Evolutionary conservation across 2,797 vertebrate species (phyloP).

Genomic region (Pseudochaenichthys georgianus): DNA sequence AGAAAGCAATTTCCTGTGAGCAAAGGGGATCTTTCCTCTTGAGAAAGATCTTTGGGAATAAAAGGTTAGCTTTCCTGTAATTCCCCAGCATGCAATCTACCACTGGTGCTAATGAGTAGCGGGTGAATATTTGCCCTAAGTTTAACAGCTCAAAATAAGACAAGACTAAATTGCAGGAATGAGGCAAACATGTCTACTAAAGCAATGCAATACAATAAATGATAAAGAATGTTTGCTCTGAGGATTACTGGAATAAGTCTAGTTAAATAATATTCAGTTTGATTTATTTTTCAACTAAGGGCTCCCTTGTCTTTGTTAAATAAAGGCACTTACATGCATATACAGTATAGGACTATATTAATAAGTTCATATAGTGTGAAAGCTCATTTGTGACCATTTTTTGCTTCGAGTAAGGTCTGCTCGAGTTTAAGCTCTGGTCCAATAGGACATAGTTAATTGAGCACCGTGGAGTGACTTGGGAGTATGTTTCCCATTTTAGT

Average conservation of each 20-base stretch:
- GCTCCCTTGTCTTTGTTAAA: constrained; percentile 36
- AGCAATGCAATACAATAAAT: constrained; percentile 55
- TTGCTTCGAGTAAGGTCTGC: constrained; percentile 47
- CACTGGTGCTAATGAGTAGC: constrained; percentile 76
- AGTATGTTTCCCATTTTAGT: constrained; percentile 84
- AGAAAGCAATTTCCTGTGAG: constrained; percentile 82
- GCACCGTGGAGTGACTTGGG: constrained; percentile 72
- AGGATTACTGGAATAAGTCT: constrained; percentile 62
- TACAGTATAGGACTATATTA: constrained; percentile 7
- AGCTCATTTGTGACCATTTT: constrained; percentile 42
- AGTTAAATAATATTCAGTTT: constrained; percentile 54
- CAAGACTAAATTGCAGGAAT: constrained; percentile 57
- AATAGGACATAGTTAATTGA: constrained; percentile 84
- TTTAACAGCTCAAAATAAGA: constrained; percentile 81
- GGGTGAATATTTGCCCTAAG: constrained; percentile 77
- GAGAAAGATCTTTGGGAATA: constrained; percentile 75
- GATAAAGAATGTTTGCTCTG: constrained; percentile 63
- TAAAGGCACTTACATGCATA: constrained; percentile 15
- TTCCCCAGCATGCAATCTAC: constrained; percentile 72
- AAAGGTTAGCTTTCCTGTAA: constrained; percentile 81
- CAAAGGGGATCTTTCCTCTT: constrained; percentile 74
- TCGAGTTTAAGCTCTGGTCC: constrained; percentile 61
- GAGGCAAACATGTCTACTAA: constrained; percentile 54
- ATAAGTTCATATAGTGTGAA: constrained; percentile 29
- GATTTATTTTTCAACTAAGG: constrained; percentile 21